Base-by-base conservation (phyloP, 64 coral and sea anemone species). In the Exaiptasia diaphana region DNA sequence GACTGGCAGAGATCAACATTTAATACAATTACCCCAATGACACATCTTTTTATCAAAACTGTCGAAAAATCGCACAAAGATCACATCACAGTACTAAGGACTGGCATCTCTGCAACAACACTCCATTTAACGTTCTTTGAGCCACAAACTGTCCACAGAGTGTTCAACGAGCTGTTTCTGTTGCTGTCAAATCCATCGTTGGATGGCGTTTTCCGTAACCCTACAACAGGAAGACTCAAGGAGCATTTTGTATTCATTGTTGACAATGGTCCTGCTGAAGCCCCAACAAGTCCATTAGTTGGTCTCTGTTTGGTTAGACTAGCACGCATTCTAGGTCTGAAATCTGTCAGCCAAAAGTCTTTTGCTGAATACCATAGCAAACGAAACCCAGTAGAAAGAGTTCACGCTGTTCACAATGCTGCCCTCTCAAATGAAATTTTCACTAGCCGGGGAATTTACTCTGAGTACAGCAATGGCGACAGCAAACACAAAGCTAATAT, bases 311-410 rank as follows among this genome's bases (percentile, higher is more conserved):
- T 72, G 8, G 68, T 72, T 12, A 36, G 39, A 43, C 23, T 72
- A 45, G 68, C 38, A 39, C 18, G 68, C n/a, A 22, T 64, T 15
- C 43, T 89, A 10, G 20, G 69, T 29, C 33, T 89, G 20, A 53
- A 89, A 38, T 60, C 46, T 30, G 30, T 88, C 28, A 44, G 59
- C 1, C 87, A 82, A 8, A 68, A 81, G 62, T 88, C 74, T 18
- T 71, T 79, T 77, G 84, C 84, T 20, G 60, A 76, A 41, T 85
- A 85, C 38, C 85, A 87, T 18, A 87, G 74, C 21, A 79, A 88
- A 20, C 18, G 67, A 18, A 82, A 90, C 65, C 77, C 58, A 4
- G 78, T 90, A 0, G 57, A 82, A 38, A 17, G 60, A 55, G 56
- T 82, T 1, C 67, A 90, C 22, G 77, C 57, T 37, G 64, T 41